Evolutionary conservation across 2,888 invertebrate species (phyloP).

Genomic region (Nemurella pictetii): DNA sequence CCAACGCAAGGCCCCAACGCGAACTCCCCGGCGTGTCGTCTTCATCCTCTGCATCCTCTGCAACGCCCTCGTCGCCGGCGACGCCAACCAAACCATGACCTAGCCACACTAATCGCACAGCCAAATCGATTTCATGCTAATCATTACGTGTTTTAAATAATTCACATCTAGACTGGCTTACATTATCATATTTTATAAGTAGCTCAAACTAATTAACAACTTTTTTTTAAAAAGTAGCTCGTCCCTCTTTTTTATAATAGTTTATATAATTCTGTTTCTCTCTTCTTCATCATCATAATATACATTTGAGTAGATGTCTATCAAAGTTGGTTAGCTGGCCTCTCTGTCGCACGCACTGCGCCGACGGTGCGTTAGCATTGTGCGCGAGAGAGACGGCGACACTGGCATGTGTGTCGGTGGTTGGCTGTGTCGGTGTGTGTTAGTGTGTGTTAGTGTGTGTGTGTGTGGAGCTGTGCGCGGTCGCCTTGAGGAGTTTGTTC

Average conservation of each 20-base stretch:
- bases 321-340: neutral
- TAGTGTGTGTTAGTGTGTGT: neutral
- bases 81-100: conserved; percentile 13
- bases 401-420: neutral
- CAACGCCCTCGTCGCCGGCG: neutral
- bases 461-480: neutral
- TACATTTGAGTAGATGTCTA: neutral
- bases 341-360: neutral
- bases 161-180: conserved; percentile 19
- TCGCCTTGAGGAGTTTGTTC: conserved; percentile 15
- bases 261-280: neutral
- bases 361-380: neutral
- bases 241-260: neutral
- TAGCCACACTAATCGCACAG: conserved; percentile 7
- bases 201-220: conserved; percentile 27
- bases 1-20: neutral
- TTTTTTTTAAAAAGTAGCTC: neutral
- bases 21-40: neutral
- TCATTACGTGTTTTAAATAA: conserved; percentile 16
- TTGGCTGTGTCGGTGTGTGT: neutral
- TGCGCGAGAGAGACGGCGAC: neutral
- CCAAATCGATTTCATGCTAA: conserved; percentile 20
- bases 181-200: conserved; percentile 31
- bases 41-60: too few relatives aligned
- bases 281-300: neutral